Conservation (phyloP, 2,797 vertebrate genomes). For the Synaphobranchus kaupii region DNA sequence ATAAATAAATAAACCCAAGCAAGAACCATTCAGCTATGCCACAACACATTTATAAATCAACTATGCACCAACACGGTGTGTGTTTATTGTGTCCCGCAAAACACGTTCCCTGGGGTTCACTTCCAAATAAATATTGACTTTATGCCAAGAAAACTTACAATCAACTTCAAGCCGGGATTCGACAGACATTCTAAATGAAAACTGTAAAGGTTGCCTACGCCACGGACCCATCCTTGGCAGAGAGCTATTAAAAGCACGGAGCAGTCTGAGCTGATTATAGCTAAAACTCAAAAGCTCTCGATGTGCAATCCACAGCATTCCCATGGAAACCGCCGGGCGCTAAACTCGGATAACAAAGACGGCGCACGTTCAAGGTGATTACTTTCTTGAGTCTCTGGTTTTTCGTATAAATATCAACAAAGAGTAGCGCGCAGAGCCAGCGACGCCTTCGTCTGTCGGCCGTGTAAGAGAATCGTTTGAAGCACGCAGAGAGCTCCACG, state of each 20-base stretch:
- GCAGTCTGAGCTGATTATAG: neutral
- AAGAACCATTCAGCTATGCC: neutral
- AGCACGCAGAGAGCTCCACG: neutral
- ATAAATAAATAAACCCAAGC: neutral
- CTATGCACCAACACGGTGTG: neutral
- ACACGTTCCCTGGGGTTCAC: neutral
- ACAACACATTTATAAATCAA: constrained; percentile 3
- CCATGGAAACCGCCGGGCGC: neutral
- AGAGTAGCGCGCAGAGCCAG: neutral
- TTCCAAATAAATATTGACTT: constrained; percentile 2
- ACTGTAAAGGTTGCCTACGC: neutral
- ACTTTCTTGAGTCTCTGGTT: constrained; percentile 7
- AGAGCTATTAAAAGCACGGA: constrained; percentile 17
- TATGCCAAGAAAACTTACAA: constrained; percentile 5
- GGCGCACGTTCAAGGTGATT: constrained; percentile 4
- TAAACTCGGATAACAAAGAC: constrained; percentile 11
- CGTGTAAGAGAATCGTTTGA: constrained; percentile 17
- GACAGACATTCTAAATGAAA: constrained; percentile 8
- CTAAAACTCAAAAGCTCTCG: neutral
- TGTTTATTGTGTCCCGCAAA: neutral
- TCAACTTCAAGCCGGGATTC: neutral
- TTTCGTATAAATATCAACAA: constrained; percentile 23
- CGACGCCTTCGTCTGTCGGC: neutral
- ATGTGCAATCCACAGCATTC: neutral
- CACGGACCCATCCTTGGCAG: neutral